Conservation (phyloP, 2,888 invertebrate genomes). For the Rotaria magnacalcarata region DNA sequence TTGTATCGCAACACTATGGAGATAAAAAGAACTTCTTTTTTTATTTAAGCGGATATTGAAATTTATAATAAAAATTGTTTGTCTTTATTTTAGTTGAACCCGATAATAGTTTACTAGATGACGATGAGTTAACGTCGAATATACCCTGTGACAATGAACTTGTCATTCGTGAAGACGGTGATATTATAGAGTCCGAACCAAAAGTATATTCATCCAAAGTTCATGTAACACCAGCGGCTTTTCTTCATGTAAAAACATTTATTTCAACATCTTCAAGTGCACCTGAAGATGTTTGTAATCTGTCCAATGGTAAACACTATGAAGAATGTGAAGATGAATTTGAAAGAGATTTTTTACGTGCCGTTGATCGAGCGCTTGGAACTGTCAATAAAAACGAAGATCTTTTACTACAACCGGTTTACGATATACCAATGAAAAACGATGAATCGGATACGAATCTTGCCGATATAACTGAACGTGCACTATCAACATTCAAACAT, state of each 20-base stretch:
- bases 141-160: neutral
- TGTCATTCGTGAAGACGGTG: slow-evolving; percentile 16
- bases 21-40: too few relatives aligned
- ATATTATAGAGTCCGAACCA: neutral
- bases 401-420: neutral
- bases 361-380: neutral
- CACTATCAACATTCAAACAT: neutral
- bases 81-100: neutral
- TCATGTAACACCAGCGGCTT: neutral
- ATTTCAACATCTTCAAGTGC: neutral
- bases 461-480: neutral
- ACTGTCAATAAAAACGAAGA: neutral
- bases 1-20: too few relatives aligned
- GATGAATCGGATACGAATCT: neutral
- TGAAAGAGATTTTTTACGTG: slow-evolving; percentile 1
- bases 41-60: too few relatives aligned
- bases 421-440: neutral
- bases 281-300: neutral
- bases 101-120: neutral
- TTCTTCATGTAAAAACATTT: neutral
- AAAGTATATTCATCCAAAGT: neutral
- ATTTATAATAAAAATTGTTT: too few relatives aligned
- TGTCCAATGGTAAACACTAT: neutral
- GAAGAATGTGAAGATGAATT: neutral
- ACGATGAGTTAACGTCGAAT: neutral